A percentile compares a stretch with the other conserved stretches of the same genome.
phyloP scores from a whole-genome alignment of 2,797 vertebrate genomes.

The Cossypha caffra region DNA sequence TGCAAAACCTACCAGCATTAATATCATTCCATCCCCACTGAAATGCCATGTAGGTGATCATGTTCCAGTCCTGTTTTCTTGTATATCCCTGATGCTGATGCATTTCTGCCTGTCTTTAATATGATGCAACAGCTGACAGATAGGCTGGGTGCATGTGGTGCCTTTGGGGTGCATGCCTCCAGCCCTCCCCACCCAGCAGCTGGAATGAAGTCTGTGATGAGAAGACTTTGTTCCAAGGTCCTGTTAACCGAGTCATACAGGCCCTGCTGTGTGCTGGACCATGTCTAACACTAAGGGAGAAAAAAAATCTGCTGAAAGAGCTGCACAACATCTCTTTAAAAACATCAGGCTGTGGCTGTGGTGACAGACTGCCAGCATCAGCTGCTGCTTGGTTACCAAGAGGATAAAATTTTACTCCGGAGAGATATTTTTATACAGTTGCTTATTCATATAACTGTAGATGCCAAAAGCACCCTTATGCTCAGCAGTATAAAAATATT shows the following conservation, averaged over 20 bases:
- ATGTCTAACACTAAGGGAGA: neutral
- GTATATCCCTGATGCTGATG: neutral
- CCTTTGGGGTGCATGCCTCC: neutral
- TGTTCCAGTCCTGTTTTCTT: neutral
- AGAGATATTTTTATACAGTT: constrained; percentile 51
- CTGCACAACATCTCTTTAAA: constrained; percentile 3
- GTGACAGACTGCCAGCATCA: constrained; percentile 14
- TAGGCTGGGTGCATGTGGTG: neutral
- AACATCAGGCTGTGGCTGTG: neutral
- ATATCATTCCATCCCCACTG: neutral
- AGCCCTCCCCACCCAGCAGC: neutral
- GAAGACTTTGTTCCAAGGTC: neutral
- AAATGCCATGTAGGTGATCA: neutral
- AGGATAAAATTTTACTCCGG: neutral
- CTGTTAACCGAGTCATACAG: neutral
- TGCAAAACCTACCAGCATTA: neutral
- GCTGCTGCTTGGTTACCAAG: constrained; percentile 46
- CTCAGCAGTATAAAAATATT: neutral
- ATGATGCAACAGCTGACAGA: neutral
- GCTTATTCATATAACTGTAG: constrained; percentile 36
- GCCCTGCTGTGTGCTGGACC: neutral
- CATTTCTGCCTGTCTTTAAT: neutral
- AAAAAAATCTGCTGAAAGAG: neutral
- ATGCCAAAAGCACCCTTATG: constrained; percentile 23
- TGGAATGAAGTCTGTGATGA: neutral